These are phyloP conservation scores for Sebastes trivittatus DNA, from an alignment of 2,797 vertebrate genomes.

Conservation along the genomic window DNA sequence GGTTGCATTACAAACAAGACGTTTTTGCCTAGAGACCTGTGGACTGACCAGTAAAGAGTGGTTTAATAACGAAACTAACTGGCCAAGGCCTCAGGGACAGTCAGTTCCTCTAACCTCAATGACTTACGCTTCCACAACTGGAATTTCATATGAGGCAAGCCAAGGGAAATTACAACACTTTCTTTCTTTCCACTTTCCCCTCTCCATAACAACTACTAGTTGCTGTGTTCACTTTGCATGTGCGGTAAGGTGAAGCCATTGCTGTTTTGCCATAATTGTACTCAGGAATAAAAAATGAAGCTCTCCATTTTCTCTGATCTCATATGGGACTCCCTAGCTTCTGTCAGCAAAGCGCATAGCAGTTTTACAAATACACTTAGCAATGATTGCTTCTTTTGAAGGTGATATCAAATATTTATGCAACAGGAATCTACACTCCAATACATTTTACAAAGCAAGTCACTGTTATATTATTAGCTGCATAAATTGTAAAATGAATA, in stretches of 20 bases:
- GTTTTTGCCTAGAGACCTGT: conserved; percentile 72
- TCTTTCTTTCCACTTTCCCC: conserved; percentile 4
- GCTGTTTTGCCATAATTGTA: conserved; percentile 2
- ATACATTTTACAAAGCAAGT: conserved; percentile 27
- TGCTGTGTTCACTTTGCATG: conserved; percentile 10
- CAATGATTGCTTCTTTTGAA: conserved; percentile 52
- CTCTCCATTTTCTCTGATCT: conserved; percentile 35
- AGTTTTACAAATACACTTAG: conserved; percentile 52
- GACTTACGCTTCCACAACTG: conserved; percentile 31
- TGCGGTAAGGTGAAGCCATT: not conserved
- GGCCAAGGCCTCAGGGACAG: conserved; percentile 49
- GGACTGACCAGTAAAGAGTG: conserved; percentile 75
- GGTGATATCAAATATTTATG: conserved; percentile 62
- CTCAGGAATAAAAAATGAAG: not conserved
- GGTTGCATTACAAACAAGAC: conserved; percentile 75
- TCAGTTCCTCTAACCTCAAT: conserved; percentile 40
- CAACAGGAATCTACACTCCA: conserved; percentile 35
- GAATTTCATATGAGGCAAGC: conserved; percentile 41
- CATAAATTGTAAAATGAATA: not conserved
- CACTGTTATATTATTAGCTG: conserved; percentile 37
- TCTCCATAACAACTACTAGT: not conserved
- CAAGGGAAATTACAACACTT: conserved; percentile 35
- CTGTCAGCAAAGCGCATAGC: conserved; percentile 32
- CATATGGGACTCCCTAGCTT: conserved; percentile 24
- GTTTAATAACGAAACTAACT: conserved; percentile 78